These are phyloP conservation scores for Poecile atricapillus DNA, from an alignment of 2,113 vertebrate species.

Conservation along the genomic window DNA sequence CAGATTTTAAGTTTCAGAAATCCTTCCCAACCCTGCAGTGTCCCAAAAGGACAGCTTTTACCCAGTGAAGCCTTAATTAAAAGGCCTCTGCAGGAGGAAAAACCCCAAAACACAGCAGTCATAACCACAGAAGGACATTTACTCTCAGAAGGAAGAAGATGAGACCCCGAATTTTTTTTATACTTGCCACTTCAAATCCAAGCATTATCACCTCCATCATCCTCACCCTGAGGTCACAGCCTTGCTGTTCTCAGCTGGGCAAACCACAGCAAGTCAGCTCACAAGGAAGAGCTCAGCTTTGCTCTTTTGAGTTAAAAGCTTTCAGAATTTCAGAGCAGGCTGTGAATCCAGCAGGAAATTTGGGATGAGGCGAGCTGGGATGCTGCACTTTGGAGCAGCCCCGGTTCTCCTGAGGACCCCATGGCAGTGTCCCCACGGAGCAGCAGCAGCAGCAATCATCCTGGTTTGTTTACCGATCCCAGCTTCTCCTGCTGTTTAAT, in stretches of 20 bases:
- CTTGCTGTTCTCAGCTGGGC: not conserved
- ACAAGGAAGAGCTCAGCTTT: not conserved
- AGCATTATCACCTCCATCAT: not conserved
- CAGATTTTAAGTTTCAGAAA: not conserved
- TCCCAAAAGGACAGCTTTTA: not conserved
- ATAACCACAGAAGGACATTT: not conserved
- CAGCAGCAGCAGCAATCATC: not conserved
- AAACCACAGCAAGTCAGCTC: not conserved
- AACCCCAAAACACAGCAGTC: not conserved
- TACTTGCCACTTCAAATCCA: not conserved
- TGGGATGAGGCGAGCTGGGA: not conserved
- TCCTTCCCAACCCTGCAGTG: not conserved
- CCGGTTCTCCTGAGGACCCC: fast-evolving
- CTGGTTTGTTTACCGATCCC: conserved; percentile 7
- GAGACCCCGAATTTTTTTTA: not conserved
- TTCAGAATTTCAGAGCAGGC: not conserved
- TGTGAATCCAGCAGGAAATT: not conserved
- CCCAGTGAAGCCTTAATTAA: not conserved
- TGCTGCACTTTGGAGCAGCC: not conserved
- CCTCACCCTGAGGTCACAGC: not conserved
- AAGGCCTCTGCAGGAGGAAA: not conserved
- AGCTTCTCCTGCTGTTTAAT: conserved; percentile 46
- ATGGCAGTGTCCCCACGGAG: not conserved
- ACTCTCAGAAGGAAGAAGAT: not conserved
- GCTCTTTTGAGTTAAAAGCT: not conserved